Evolutionary conservation across 1,140 invertebrate genomes (phyloP).

Genomic region (Geopemphigus sp.): DNA sequence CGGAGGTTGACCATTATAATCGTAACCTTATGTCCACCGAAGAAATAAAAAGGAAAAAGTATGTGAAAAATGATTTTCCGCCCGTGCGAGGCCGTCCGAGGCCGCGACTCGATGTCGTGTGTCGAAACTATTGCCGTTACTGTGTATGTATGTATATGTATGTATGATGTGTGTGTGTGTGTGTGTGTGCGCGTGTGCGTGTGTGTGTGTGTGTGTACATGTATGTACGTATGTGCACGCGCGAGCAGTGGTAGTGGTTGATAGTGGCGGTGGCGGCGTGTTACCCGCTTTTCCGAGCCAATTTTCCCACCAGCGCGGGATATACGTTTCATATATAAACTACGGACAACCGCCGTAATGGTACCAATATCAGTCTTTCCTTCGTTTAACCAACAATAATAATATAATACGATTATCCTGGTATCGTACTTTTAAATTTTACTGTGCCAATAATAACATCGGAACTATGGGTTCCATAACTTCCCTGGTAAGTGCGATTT

Average conservation of each 20-base stretch:
- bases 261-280: neutral
- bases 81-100: constrained; percentile 16
- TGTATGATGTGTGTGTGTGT: neutral
- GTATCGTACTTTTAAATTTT: no score
- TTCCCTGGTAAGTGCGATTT: constrained; percentile 37
- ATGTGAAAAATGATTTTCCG: constrained; percentile 49
- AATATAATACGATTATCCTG: no score
- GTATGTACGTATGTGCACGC: neutral
- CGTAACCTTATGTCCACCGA: constrained; percentile 37
- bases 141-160: neutral
- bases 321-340: constrained; percentile 44
- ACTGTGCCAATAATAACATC: constrained; percentile 11
- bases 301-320: constrained; percentile 39
- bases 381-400: constrained; percentile 20
- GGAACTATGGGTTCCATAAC: constrained; percentile 32
- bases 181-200: neutral
- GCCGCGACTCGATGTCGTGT: neutral
- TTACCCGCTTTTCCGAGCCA: constrained; percentile 38
- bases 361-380: constrained; percentile 29
- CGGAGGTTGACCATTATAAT: constrained; percentile 37
- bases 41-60: constrained; percentile 14
- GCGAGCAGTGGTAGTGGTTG: neutral
- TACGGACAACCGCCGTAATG: neutral
- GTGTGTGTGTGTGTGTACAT: neutral
- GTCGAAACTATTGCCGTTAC: neutral